These are phyloP conservation scores for Crossocerus cetratus DNA, from an alignment of 2,888 invertebrate genomes.

Conservation along the genomic window DNA sequence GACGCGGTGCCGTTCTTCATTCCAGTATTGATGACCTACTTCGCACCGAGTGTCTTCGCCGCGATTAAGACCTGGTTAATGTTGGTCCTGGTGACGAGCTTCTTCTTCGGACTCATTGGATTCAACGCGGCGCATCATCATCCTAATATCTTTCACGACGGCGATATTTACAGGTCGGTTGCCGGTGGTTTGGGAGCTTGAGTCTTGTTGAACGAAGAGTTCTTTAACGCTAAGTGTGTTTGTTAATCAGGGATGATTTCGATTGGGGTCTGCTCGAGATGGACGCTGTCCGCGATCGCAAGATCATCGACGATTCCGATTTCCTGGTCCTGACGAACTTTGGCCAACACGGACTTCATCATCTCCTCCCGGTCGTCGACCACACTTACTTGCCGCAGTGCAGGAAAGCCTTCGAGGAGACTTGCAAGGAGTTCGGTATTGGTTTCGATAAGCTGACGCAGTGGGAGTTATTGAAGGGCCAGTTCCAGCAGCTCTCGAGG, in stretches of 20 bases:
- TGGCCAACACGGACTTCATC: constrained; percentile 88
- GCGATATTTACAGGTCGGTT: constrained; percentile 82
- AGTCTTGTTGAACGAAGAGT: background rate
- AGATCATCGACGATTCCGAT: constrained; percentile 82
- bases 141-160: constrained; percentile 88
- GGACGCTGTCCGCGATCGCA: constrained; percentile 85
- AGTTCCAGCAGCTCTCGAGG: constrained; percentile 81
- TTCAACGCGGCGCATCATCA: constrained; percentile 89
- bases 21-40: constrained; percentile 76
- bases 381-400: constrained; percentile 84
- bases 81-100: constrained; percentile 80
- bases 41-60: constrained; percentile 67
- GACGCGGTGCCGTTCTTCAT: constrained; percentile 73
- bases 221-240: too few relatives aligned
- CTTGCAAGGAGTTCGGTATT: constrained; percentile 82
- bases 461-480: constrained; percentile 82
- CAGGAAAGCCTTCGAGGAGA: constrained; percentile 81
- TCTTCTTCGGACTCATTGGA: constrained; percentile 82
- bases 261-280: constrained; percentile 90
- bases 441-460: constrained; percentile 74
- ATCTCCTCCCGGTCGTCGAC: constrained; percentile 89
- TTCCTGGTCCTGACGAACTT: constrained; percentile 85
- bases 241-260: constrained; percentile 76
- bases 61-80: constrained; percentile 79
- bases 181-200: background rate